Conservation (phyloP, 1,140 invertebrate genomes). For the Megathymus violae region DNA sequence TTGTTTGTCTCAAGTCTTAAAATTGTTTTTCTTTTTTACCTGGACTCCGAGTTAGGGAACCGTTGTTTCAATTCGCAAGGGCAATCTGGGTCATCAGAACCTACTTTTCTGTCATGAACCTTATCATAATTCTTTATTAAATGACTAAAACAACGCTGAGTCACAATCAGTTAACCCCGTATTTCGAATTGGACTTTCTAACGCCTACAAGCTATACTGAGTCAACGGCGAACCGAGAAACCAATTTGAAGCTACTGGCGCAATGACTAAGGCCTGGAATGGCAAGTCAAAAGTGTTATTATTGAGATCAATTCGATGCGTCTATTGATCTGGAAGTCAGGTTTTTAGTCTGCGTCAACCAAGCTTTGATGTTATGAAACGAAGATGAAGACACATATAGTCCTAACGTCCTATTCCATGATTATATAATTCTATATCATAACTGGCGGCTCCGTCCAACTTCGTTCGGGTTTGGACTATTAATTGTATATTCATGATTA, state of each 20-base stretch:
- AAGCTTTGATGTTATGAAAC: background rate
- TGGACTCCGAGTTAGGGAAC: too few species aligned
- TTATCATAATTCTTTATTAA: background rate
- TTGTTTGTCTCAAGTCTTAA: too few species aligned
- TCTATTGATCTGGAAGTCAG: conserved; percentile 14
- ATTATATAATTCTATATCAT: too few species aligned
- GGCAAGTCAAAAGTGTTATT: background rate
- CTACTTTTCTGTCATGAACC: background rate
- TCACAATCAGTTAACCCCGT: conserved; percentile 33
- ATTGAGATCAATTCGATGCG: conserved; percentile 18
- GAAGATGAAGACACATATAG: background rate
- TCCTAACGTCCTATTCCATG: background rate
- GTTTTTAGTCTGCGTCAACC: background rate
- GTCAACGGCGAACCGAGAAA: background rate
- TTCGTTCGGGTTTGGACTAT: too few species aligned
- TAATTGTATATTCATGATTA: too few species aligned
- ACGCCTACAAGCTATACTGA: conserved; percentile 32
- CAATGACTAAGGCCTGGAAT: conserved; percentile 1
- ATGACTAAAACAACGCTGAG: conserved; percentile 4
- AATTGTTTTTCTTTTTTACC: too few species aligned
- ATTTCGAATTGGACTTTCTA: conserved; percentile 40
- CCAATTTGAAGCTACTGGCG: conserved; percentile 1
- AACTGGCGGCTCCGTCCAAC: too few species aligned
- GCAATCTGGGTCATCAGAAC: too few species aligned
- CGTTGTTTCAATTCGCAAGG: too few species aligned